A percentile compares a stretch with the other conserved stretches of the same genome.
Conservation (phyloP, 2,113 vertebrate genomes). For the Trinectes maculatus region DNA sequence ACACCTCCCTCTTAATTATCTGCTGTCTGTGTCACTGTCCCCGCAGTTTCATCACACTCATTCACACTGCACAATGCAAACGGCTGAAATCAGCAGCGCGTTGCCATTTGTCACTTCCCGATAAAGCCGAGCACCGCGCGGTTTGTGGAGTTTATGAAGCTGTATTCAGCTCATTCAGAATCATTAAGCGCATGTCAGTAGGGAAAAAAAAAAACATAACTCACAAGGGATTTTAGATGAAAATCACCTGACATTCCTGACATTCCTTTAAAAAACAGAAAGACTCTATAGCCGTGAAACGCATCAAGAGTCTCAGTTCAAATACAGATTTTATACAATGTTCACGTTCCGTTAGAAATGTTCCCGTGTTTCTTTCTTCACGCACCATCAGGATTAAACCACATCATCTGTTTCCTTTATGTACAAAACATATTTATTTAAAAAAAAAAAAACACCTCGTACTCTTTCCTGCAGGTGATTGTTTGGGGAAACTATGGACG, state of each 20-base stretch:
- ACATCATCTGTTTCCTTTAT: no score
- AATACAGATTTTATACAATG: neutral
- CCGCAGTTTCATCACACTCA: slow-evolving; percentile 59
- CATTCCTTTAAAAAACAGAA: no score
- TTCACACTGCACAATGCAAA: slow-evolving; percentile 61
- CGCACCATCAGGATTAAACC: no score
- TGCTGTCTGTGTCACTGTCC: slow-evolving; percentile 56
- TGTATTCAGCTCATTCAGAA: slow-evolving; percentile 33
- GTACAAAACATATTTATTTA: no score
- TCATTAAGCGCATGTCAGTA: neutral
- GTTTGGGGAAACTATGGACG: slow-evolving; percentile 98
- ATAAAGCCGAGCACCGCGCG: slow-evolving; percentile 20
- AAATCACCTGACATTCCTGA: no score
- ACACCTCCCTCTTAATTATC: slow-evolving; percentile 66
- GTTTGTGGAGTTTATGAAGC: no score
- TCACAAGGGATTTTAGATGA: neutral
- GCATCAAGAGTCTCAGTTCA: no score
- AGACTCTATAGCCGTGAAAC: no score
- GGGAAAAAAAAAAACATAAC: neutral
- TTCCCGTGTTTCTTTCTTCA: no score
- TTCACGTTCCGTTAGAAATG: no score
- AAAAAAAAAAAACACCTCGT: neutral
- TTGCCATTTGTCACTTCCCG: slow-evolving; percentile 52
- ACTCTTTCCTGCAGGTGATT: slow-evolving; percentile 85
- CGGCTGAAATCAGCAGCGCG: slow-evolving; percentile 57